Percentiles rank a stretch among this genome's conserved stretches.
Conservation (phyloP, 1,140 invertebrate species). For the silkworm (Bombyx mori) region ASM3026992v2 NC_085116.1:11317501-11318000, state of each 20-base stretch:
- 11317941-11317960: slow-evolving; percentile 66
- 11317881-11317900: slow-evolving; percentile 16
- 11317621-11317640: slow-evolving; percentile 21
- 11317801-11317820: slow-evolving; percentile 62
- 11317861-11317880: slow-evolving; percentile 26
- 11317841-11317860: slow-evolving; percentile 48
- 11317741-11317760: slow-evolving; percentile 44
- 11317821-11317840: slow-evolving; percentile 67
- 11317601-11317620: slow-evolving; percentile 35
- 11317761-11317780: slow-evolving; percentile 63
- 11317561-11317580: slow-evolving; percentile 42
- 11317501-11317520: slow-evolving; percentile 35
- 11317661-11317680: slow-evolving; percentile 27
- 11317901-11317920: slow-evolving; percentile 55
- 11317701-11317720: slow-evolving; percentile 40
- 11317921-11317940: slow-evolving; percentile 65
- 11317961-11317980: slow-evolving; percentile 61
- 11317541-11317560: slow-evolving; percentile 52
- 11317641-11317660: slow-evolving; percentile 19
- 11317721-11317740: slow-evolving; percentile 52
- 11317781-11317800: slow-evolving; percentile 58
- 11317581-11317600: slow-evolving; percentile 43
- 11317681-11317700: slow-evolving; percentile 36
- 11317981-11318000: slow-evolving; percentile 63
- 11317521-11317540: slow-evolving; percentile 27